A percentile compares a stretch with the other conserved stretches of the same genome.
Evolutionary conservation across 2,113 vertebrate genomes (phyloP).

Genomic region (Mustela lutreola): DNA sequence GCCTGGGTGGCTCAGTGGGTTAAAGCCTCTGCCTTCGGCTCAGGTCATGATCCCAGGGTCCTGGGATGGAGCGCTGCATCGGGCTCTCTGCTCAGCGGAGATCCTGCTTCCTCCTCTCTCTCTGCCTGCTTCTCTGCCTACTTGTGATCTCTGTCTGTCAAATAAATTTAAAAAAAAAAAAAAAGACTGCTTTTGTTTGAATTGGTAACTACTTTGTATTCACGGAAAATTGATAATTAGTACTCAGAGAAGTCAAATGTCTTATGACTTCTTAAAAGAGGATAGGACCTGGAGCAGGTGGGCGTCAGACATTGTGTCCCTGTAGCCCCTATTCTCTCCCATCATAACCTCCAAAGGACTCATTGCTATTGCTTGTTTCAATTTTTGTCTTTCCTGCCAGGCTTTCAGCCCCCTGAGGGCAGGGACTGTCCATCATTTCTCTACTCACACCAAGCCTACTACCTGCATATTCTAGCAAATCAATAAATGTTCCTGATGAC

Average conservation of each 20-base stretch:
- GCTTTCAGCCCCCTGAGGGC: background rate
- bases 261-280: background rate
- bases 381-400: background rate
- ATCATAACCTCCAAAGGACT: rapidly evolving
- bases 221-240: background rate
- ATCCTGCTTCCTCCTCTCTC: no score
- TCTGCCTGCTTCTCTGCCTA: no score
- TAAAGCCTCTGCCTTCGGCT: no score
- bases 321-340: no score
- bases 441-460: no score
- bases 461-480: background rate
- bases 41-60: no score
- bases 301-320: no score
- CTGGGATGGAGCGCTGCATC: no score
- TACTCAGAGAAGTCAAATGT: background rate
- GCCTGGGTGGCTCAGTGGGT: no score
- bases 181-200: background rate
- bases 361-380: background rate
- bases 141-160: no score
- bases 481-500: background rate
- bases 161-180: no score
- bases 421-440: background rate
- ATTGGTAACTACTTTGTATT: background rate
- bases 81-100: no score
- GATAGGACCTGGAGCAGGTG: background rate